phyloP scores from a whole-genome alignment of 2,888 invertebrate genomes.

The Anodontia alba region DNA sequence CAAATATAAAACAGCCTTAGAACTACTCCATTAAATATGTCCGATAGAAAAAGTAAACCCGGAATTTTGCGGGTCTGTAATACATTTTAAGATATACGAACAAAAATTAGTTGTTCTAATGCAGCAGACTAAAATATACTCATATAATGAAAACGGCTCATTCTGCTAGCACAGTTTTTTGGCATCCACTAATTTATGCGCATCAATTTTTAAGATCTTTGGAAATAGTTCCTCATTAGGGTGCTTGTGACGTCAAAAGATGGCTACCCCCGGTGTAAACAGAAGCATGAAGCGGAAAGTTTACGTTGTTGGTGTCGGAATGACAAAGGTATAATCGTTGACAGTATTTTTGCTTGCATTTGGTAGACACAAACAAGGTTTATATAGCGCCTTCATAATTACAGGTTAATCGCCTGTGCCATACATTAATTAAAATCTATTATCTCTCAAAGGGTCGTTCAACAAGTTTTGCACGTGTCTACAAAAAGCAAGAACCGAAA shows the following conservation, averaged over 20 bases:
- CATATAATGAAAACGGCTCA: no score
- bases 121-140: no score
- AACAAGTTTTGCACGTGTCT: constrained; percentile 1
- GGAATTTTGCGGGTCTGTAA: neutral
- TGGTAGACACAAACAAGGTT: neutral
- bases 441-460: constrained; percentile 3
- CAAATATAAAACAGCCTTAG: constrained; percentile 79
- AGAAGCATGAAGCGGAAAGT: constrained; percentile 86
- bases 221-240: constrained; percentile 69
- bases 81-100: no score
- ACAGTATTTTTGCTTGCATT: neutral
- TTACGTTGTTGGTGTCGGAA: constrained; percentile 97
- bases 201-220: constrained; percentile 34
- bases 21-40: constrained; percentile 56
- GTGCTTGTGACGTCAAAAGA: constrained; percentile 64
- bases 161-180: neutral
- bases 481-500: no score
- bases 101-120: no score
- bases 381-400: no score
- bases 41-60: constrained; percentile 31
- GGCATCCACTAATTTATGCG: neutral
- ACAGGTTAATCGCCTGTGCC: no score
- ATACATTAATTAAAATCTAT: no score
- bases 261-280: constrained; percentile 66
- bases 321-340: constrained; percentile 91